A percentile compares a stretch with the other conserved stretches of the same genome.
These are phyloP conservation scores for Pitta sordida DNA, from an alignment of 2,113 vertebrate species.

Conservation along the genomic window DNA sequence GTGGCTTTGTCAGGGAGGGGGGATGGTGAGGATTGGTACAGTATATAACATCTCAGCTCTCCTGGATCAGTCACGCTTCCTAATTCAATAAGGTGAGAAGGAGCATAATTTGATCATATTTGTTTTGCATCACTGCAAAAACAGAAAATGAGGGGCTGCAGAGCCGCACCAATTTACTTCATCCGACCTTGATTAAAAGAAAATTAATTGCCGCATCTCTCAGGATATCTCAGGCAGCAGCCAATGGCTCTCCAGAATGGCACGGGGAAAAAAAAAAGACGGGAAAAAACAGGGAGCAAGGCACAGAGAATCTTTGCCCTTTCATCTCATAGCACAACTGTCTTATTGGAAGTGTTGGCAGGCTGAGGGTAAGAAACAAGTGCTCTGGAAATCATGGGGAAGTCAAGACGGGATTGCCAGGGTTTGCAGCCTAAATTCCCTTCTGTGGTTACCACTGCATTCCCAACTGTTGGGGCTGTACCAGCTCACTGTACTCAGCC, in stretches of 20 bases:
- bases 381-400: not conserved
- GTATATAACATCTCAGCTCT: conserved; percentile 86
- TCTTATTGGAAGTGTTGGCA: conserved; percentile 20
- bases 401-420: not conserved
- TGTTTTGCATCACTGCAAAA: conserved; percentile 99
- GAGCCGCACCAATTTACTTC: conserved; percentile 98
- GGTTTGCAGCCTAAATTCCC: not conserved
- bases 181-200: conserved; percentile 99
- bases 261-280: conserved; percentile 52
- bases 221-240: conserved; percentile 94
- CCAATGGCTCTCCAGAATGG: conserved; percentile 85
- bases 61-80: conserved; percentile 97
- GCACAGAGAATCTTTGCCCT: conserved; percentile 27
- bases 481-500: not conserved
- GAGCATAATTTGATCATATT: conserved; percentile 99
- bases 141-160: conserved; percentile 98
- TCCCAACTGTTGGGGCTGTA: not conserved
- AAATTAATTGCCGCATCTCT: conserved; percentile 99
- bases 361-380: not conserved
- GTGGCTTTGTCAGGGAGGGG: conserved; percentile 35
- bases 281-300: not conserved
- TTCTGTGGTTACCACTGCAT: not conserved
- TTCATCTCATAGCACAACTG: conserved; percentile 47
- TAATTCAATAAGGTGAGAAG: conserved; percentile 99
- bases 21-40: conserved; percentile 44